Evolutionary conservation across 2,113 vertebrate genomes (phyloP).

Genomic region (Lagenorhynchus albirostris): DNA sequence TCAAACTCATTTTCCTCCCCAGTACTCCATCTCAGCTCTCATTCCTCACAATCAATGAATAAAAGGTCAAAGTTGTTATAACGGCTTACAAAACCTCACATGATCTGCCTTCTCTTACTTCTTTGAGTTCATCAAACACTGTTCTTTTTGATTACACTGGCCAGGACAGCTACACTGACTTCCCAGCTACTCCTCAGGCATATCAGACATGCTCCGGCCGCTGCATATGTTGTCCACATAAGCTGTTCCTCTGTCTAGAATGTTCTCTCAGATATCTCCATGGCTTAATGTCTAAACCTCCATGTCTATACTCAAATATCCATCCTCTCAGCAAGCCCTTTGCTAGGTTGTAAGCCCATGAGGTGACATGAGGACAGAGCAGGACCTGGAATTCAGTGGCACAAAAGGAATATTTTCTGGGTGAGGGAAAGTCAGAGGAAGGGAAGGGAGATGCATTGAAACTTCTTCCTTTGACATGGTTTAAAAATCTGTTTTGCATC

Average conservation of each 20-base stretch:
- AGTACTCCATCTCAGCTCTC: background rate
- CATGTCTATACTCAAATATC: background rate
- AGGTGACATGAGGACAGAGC: background rate
- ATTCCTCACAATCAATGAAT: background rate
- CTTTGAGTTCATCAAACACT: background rate
- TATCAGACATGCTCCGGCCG: no score
- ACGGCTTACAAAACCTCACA: background rate
- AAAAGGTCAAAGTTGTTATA: background rate
- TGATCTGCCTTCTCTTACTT: background rate
- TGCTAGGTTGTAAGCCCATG: background rate
- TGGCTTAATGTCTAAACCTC: background rate
- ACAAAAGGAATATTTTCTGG: background rate
- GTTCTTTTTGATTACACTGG: background rate
- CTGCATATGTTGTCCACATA: background rate
- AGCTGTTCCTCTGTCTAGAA: background rate
- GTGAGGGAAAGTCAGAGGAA: background rate
- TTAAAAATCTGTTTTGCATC: background rate
- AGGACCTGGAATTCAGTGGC: background rate
- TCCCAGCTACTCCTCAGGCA: background rate
- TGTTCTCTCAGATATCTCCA: background rate
- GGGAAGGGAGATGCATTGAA: background rate
- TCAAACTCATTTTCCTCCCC: background rate
- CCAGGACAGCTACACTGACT: background rate
- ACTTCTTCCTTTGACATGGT: background rate
- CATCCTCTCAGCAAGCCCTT: background rate